Evolutionary conservation across 2,888 invertebrate species (phyloP), one percentile per base, ranked within the genome.

Genomic region (Drosophila paramelanica): DNA sequence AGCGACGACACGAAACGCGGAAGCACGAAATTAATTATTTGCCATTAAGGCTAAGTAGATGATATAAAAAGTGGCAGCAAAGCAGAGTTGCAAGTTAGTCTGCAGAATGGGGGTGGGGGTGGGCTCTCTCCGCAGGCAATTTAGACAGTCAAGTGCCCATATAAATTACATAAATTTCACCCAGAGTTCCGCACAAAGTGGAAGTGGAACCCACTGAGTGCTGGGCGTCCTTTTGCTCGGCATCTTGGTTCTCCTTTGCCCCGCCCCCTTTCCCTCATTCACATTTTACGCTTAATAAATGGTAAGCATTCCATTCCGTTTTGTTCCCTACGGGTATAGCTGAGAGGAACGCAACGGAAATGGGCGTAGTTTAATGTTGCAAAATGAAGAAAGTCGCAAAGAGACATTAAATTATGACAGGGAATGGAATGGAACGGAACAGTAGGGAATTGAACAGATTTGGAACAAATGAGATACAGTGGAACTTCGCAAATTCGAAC

Each of bases 131-230:
- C 86, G 89, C 91, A 91, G 91, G 91, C 92, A 92, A 92, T 92
- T 92, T 92, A 91, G 91, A 90, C 92, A 92, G 92, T 92, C 92
- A 92, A 92, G 92, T 92, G 92, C 91, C 92, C 92, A 91, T 91
- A 92, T 92, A 92, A 92, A 92, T 92, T 92, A 92, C 91, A 91
- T 91, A 90, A 91, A 91, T 90, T 91, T 91, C 89, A 87, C 85
- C 86, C 84, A 82, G 77, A 73, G 79, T 70, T 50, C 66, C 64
- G 71, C 65, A 58, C 51, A 76, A 64, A 65, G 74, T 73, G 65
- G 56, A 66, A 62, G 38, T 38, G 51, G 51, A 50, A 17, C 61
- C 53, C 42, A 55, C 33, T 50, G 50, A 70, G 70, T 49, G 60
- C 56, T 56, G 51, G 43, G 59, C 51, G 56, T 59, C 17, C 58